Percentiles rank a stretch among this genome's conserved stretches.
phyloP scores from a whole-genome alignment of 1,140 invertebrate species.

The Drosophila punjabiensis region DNA sequence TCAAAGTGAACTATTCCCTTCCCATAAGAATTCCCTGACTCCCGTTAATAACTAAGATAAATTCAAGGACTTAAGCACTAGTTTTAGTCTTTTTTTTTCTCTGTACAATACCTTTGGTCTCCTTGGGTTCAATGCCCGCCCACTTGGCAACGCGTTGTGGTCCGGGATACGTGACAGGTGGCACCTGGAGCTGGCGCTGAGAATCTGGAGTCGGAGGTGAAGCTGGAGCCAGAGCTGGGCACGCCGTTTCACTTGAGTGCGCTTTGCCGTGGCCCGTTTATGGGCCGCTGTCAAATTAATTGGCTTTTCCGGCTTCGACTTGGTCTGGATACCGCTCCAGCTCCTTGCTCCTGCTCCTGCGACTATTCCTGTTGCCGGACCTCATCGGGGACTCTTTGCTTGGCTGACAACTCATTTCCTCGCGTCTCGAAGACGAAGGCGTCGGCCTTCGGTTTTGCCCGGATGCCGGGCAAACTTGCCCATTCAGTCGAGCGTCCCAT shows the following conservation, averaged over 20 bases:
- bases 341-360: background rate
- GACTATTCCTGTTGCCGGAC: conserved; percentile 3
- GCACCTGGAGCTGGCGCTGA: conserved; percentile 14
- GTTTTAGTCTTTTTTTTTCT: background rate
- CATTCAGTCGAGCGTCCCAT: conserved; percentile 14
- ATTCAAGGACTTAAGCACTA: background rate
- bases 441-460: conserved; percentile 31
- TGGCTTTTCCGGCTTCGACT: conserved; percentile 69
- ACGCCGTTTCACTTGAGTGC: conserved; percentile 65
- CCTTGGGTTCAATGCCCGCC: conserved; percentile 29
- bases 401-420: conserved; percentile 72
- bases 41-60: background rate
- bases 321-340: background rate
- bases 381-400: conserved; percentile 10
- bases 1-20: too few relatives aligned
- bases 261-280: conserved; percentile 54
- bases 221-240: background rate
- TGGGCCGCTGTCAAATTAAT: conserved; percentile 77
- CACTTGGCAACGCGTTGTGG: conserved; percentile 18
- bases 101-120: background rate
- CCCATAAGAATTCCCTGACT: too few relatives aligned
- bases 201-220: conserved; percentile 1
- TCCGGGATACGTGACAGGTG: conserved; percentile 38
- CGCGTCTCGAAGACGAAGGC: conserved; percentile 12
- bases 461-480: conserved; percentile 29